These are phyloP conservation scores for Murina feae DNA, from an alignment of 2,113 vertebrate species.

Conservation along the genomic window DNA sequence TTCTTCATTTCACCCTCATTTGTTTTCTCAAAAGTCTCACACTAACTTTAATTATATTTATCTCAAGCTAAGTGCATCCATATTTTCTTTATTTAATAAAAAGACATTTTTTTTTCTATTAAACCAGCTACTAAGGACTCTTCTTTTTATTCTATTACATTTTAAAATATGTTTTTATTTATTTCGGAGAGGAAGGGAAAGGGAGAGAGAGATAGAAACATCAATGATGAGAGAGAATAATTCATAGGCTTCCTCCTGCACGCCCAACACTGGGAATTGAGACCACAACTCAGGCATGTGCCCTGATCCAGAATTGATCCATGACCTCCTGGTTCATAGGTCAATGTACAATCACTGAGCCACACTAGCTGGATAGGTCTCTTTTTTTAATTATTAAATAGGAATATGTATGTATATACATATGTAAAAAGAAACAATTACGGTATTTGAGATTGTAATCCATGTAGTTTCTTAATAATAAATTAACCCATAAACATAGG, in stretches of 20 bases:
- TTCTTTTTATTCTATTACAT: background rate
- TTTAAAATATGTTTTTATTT: too few relatives aligned
- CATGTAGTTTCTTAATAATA: background rate
- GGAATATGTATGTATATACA: background rate
- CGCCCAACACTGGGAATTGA: too few relatives aligned
- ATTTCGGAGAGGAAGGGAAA: too few relatives aligned
- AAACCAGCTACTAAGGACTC: background rate
- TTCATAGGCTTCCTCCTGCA: too few relatives aligned
- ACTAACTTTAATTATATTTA: slow-evolving; percentile 32
- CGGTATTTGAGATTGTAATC: background rate
- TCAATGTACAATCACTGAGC: too few relatives aligned
- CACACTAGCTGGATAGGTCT: background rate
- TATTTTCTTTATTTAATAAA: background rate
- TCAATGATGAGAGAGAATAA: too few relatives aligned
- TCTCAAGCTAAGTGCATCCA: background rate
- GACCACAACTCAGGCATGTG: too few relatives aligned
- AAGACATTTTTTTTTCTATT: background rate
- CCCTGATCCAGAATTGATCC: too few relatives aligned
- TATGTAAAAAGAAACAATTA: background rate
- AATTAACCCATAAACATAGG: background rate
- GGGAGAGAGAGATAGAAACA: too few relatives aligned
- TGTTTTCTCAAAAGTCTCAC: slow-evolving; percentile 9
- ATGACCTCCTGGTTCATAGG: too few relatives aligned
- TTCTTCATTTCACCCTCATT: background rate
- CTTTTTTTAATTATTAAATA: background rate